Base-by-base conservation (phyloP, 1,140 invertebrate species). In the Chlorops oryzae region DNA sequence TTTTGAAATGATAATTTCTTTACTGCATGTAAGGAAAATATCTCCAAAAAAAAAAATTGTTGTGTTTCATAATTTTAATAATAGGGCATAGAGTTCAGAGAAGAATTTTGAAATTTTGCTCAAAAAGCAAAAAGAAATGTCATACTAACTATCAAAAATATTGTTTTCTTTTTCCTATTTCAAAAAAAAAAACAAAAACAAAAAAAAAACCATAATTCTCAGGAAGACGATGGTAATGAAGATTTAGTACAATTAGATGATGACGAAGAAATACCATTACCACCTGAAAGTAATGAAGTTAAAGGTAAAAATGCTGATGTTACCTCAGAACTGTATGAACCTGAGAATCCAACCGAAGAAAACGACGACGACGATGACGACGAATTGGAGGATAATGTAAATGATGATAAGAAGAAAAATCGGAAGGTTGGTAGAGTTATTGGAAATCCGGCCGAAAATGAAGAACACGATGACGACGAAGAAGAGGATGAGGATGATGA, bases 171-270 rank as follows among this genome's bases (percentile, higher is more conserved):
- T 57, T 55, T 62, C 59, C 49, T 57, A 61, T 59, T 59, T 52
- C 48, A 45, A 28, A 61, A 56, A 59, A 51, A 55, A 52, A 47
- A 9, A 39, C 9, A 39, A 39, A 39, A 39, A 39, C 9, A 39
- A 39, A 39, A 35, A 47, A 37, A 22, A 5, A 25, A 27, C 10
- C 25, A 45, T 42, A 47, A 53, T 56, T 46, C 34, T 47, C 40
- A 70, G 67, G 67, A 68, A 45, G 69, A 72, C 51, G 65, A 71
- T 51, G 63, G 68, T 49, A 68, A 71, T 47, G 69, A 71, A 59
- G 69, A 72, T 68, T 66, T 72, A 64, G 69, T 72, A 57, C 69
- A 72, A 65, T 62, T 72, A 56, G 69, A 66, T 52, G 69, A 72
- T 56, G 69, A 72, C 24, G 69, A 72, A 34, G 64, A 71, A 18